A percentile compares a stretch with the other conserved stretches of the same genome.
These are phyloP conservation scores for Cotesia glomerata DNA, from an alignment of 1,140 invertebrate species.

Conservation along the genomic window DNA sequence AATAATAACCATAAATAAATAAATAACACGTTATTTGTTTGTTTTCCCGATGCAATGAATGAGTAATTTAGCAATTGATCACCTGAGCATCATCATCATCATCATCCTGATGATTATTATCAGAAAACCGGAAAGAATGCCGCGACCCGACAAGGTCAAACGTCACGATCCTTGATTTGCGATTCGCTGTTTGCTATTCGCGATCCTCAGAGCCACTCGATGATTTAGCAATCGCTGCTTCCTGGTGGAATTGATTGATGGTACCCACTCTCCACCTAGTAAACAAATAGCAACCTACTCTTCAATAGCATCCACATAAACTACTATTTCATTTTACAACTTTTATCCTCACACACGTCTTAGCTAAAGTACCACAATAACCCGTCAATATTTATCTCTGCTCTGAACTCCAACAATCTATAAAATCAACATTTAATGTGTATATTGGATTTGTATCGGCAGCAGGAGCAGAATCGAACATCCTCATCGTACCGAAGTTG, in stretches of 20 bases:
- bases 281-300: not conserved
- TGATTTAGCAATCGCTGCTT: slow-evolving; percentile 49
- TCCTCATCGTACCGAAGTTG: too few species aligned
- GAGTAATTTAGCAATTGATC: not conserved
- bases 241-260: slow-evolving; percentile 52
- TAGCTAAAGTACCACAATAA: too few species aligned
- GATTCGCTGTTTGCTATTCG: too few species aligned
- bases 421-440: too few species aligned
- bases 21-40: not conserved
- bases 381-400: too few species aligned
- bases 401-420: too few species aligned
- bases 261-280: slow-evolving; percentile 16
- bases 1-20: not conserved
- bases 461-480: too few species aligned
- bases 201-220: slow-evolving; percentile 35
- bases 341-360: too few species aligned
- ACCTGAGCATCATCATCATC: not conserved
- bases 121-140: slow-evolving; percentile 31
- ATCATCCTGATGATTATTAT: too few species aligned
- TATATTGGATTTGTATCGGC: too few species aligned
- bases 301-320: slow-evolving; percentile 1
- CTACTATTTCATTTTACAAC: too few species aligned
- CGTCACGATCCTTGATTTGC: slow-evolving; percentile 24
- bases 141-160: slow-evolving; percentile 46
- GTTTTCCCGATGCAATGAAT: not conserved